A percentile compares a stretch with the other conserved stretches of the same genome.
These are phyloP conservation scores for Zophobas morio DNA, from an alignment of 1,140 invertebrate genomes.

Conservation along the genomic window DNA sequence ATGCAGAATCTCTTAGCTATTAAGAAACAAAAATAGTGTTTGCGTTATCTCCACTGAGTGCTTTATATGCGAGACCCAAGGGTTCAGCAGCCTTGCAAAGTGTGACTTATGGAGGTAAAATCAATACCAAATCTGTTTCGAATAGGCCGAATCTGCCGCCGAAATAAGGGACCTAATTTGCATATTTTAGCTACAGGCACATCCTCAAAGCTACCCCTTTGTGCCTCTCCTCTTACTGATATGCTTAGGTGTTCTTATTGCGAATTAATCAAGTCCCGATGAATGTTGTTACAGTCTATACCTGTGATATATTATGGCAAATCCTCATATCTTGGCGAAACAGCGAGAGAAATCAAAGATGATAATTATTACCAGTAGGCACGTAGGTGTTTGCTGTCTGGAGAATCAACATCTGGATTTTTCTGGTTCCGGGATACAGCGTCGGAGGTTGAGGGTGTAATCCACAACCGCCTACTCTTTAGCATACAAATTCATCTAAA, in stretches of 20 bases:
- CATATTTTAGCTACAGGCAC: conserved; percentile 26
- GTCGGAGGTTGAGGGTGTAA: too few relatives aligned
- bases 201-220: conserved; percentile 22
- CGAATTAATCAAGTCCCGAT: conserved; percentile 28
- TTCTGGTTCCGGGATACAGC: too few relatives aligned
- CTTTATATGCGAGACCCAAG: conserved; percentile 49
- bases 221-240: neutral
- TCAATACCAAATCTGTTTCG: conserved; percentile 49
- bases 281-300: conserved; percentile 17
- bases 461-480: too few relatives aligned
- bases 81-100: conserved; percentile 41
- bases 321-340: neutral
- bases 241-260: conserved; percentile 36
- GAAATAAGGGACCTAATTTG: conserved; percentile 38
- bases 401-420: too few relatives aligned
- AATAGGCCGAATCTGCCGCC: conserved; percentile 37
- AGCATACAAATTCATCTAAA: too few relatives aligned
- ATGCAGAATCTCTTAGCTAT: conserved; percentile 52
- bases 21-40: conserved; percentile 55
- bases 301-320: conserved; percentile 23
- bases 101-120: conserved; percentile 50
- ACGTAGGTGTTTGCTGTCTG: too few relatives aligned
- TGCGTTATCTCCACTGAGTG: conserved; percentile 51
- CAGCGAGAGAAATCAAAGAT: neutral
- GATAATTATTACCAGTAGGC: neutral